Percentiles rank a stretch among this genome's conserved stretches.
phyloP scores from a whole-genome alignment of 2,113 vertebrate genomes.

The Pseudolaguvia tuberculata region DNA sequence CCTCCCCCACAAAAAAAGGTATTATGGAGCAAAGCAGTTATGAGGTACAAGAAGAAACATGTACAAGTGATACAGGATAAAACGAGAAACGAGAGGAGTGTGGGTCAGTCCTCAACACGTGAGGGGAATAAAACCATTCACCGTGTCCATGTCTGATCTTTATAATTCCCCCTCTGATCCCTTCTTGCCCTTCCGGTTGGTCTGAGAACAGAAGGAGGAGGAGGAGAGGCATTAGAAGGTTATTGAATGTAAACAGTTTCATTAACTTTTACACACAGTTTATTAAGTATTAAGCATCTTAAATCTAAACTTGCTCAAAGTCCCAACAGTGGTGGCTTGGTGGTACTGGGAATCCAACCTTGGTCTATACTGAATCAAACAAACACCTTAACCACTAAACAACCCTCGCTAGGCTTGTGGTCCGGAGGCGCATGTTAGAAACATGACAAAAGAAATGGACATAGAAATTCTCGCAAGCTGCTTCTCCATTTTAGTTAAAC shows the following conservation, averaged over 20 bases:
- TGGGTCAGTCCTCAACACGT: background rate
- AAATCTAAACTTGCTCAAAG: too few species aligned
- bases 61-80: background rate
- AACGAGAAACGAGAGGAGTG: background rate
- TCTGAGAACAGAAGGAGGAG: conserved; percentile 59
- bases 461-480: too few species aligned
- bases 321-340: too few species aligned
- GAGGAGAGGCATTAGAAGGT: background rate
- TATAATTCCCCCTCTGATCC: conserved; percentile 77
- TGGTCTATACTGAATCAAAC: too few species aligned
- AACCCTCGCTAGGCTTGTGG: too few species aligned
- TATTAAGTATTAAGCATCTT: too few species aligned
- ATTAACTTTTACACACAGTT: too few species aligned
- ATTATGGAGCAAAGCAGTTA: background rate
- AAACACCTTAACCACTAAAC: too few species aligned
- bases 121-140: conserved; percentile 2
- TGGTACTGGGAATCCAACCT: too few species aligned
- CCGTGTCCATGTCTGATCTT: conserved; percentile 47
- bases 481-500: too few species aligned
- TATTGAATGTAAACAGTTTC: background rate
- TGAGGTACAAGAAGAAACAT: background rate
- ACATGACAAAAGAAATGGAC: too few species aligned
- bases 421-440: too few species aligned
- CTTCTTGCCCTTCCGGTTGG: conserved; percentile 83
- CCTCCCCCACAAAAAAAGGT: background rate